These are phyloP conservation scores for Caenorhabditis drosophilae DNA, from an alignment of 2,888 invertebrate genomes.

Conservation along the genomic window DNA sequence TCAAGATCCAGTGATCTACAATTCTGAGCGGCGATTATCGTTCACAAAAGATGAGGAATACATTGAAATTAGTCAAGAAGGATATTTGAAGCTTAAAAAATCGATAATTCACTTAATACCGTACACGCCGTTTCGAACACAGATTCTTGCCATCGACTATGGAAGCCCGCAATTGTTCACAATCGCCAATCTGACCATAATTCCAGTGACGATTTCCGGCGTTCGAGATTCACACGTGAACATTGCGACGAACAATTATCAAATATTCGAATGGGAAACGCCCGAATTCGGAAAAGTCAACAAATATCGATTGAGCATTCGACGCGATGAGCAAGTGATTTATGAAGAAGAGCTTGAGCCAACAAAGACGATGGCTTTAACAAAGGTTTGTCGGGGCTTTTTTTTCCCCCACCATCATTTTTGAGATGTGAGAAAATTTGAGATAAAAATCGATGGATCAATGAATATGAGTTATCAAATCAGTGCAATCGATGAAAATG, in stretches of 20 bases:
- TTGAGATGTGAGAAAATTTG: not conserved
- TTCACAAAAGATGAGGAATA: constrained; percentile 43
- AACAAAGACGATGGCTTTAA: constrained; percentile 52
- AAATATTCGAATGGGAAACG: constrained; percentile 67
- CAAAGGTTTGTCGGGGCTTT: constrained; percentile 24
- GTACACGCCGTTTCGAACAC: constrained; percentile 41
- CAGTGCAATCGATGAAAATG: constrained; percentile 57
- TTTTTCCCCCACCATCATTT: not conserved
- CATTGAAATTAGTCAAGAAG: constrained; percentile 44
- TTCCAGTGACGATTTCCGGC: constrained; percentile 66
- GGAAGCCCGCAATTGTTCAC: constrained; percentile 67
- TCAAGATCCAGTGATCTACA: constrained; percentile 66
- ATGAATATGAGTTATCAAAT: constrained; percentile 53
- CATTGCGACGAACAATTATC: constrained; percentile 64
- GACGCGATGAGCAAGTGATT: constrained; percentile 33
- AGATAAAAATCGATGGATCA: constrained; percentile 45
- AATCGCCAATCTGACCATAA: constrained; percentile 58
- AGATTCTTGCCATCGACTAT: constrained; percentile 63
- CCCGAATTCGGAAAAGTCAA: constrained; percentile 61
- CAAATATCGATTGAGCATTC: constrained; percentile 46
- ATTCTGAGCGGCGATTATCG: constrained; percentile 58
- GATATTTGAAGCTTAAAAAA: constrained; percentile 35
- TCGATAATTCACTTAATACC: constrained; percentile 25
- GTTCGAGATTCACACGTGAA: constrained; percentile 59
- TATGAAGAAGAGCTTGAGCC: constrained; percentile 51